phyloP scores from a whole-genome alignment of 2,797 vertebrate genomes.

The Ibycter americanus region DNA sequence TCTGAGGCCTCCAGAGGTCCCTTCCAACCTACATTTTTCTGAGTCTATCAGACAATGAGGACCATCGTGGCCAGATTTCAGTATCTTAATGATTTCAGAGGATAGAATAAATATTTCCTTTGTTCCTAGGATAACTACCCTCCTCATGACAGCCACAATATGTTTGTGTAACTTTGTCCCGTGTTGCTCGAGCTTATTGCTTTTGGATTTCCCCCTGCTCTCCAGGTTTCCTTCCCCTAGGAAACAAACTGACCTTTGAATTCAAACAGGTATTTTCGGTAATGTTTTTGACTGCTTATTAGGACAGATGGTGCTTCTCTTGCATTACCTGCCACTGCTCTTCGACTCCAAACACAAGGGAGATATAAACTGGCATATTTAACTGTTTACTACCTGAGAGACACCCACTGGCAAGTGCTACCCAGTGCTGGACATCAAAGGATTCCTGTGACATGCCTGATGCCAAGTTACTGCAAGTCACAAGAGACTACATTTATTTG shows the following conservation, averaged over 20 bases:
- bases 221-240: neutral
- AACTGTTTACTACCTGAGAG: neutral
- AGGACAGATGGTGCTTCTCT: neutral
- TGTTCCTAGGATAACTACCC: neutral
- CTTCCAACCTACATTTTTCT: neutral
- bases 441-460: neutral
- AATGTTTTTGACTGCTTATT: neutral
- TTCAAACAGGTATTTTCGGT: neutral
- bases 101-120: neutral
- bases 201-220: neutral
- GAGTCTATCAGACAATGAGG: neutral
- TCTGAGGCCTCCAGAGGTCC: neutral
- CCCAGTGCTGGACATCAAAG: neutral
- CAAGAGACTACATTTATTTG: neutral
- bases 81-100: neutral
- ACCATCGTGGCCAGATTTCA: neutral
- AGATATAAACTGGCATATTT: neutral
- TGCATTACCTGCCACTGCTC: neutral
- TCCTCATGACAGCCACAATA: neutral
- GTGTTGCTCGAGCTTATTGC: neutral
- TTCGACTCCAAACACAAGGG: neutral
- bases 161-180: neutral
- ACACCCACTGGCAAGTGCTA: neutral
- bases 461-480: neutral
- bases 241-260: slow-evolving; percentile 2